These are phyloP conservation scores for Xiphophorus couchianus DNA, from an alignment of 2,113 vertebrate genomes.

Conservation along the genomic window DNA sequence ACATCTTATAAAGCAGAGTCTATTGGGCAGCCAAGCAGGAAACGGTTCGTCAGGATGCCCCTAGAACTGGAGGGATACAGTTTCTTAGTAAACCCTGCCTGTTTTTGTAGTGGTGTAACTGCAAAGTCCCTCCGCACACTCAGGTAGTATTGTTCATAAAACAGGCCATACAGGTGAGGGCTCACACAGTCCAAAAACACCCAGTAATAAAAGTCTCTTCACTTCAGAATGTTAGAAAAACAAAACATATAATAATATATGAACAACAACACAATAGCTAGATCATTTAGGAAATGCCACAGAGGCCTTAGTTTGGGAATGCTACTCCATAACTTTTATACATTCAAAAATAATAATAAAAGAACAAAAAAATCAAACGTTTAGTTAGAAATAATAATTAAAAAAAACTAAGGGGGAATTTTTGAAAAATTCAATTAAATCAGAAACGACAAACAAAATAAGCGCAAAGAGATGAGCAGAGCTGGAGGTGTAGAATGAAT, in stretches of 20 bases:
- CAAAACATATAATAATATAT: slow-evolving; percentile 72
- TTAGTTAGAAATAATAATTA: slow-evolving; percentile 19
- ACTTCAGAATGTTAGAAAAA: slow-evolving; percentile 80
- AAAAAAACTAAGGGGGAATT: slow-evolving; percentile 33
- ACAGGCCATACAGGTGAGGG: slow-evolving; percentile 55
- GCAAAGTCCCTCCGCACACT: slow-evolving; percentile 37
- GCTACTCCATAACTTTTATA: slow-evolving; percentile 80
- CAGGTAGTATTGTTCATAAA: slow-evolving; percentile 60
- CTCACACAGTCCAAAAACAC: slow-evolving; percentile 68
- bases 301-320: slow-evolving; percentile 72
- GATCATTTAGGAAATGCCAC: slow-evolving; percentile 66
- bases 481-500: slow-evolving; percentile 43
- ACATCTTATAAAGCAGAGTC: slow-evolving; percentile 52
- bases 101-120: slow-evolving; percentile 46
- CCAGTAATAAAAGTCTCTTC: slow-evolving; percentile 69
- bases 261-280: slow-evolving; percentile 76
- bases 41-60: slow-evolving; percentile 45
- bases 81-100: slow-evolving; percentile 53
- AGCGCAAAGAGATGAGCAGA: slow-evolving; percentile 71
- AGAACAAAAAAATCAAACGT: slow-evolving; percentile 54
- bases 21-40: slow-evolving; percentile 28
- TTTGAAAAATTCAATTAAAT: slow-evolving; percentile 64
- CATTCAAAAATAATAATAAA: slow-evolving; percentile 68
- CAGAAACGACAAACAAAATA: slow-evolving; percentile 61
- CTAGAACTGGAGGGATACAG: slow-evolving; percentile 36